Evolutionary conservation across 2,797 vertebrate species (phyloP).

Genomic region (Momotus momota): DNA sequence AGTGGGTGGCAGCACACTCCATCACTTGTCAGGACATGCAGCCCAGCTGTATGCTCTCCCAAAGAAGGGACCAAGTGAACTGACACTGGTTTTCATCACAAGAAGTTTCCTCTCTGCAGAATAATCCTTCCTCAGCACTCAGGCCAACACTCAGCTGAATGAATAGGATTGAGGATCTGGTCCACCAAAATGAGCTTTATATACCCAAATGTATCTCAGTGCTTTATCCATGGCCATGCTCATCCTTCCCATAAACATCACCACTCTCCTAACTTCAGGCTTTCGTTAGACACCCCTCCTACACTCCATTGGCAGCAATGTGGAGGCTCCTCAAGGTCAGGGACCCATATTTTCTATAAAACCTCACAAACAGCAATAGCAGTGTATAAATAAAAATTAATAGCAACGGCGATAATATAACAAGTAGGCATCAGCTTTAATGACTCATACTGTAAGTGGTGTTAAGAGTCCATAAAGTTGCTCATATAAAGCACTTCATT

Average conservation of each 20-base stretch:
- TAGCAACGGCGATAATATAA: not conserved
- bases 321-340: not conserved
- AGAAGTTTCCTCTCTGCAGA: not conserved
- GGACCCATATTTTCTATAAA: not conserved
- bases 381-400: not conserved
- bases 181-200: not conserved
- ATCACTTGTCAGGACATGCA: not conserved
- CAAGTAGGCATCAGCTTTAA: not conserved
- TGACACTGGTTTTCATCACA: not conserved
- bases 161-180: not conserved
- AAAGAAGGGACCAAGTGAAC: not conserved
- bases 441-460: not conserved
- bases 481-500: not conserved
- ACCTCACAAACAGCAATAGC: not conserved
- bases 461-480: not conserved
- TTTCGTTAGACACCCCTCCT: not conserved
- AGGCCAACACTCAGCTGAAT: not conserved
- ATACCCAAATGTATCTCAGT: not conserved
- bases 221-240: not conserved
- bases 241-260: not conserved
- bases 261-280: not conserved
- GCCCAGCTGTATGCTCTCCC: not conserved
- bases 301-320: not conserved
- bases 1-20: not conserved
- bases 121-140: not conserved